Conservation (phyloP, 2,888 invertebrate genomes). For the Pristionchus entomophagus region DNA sequence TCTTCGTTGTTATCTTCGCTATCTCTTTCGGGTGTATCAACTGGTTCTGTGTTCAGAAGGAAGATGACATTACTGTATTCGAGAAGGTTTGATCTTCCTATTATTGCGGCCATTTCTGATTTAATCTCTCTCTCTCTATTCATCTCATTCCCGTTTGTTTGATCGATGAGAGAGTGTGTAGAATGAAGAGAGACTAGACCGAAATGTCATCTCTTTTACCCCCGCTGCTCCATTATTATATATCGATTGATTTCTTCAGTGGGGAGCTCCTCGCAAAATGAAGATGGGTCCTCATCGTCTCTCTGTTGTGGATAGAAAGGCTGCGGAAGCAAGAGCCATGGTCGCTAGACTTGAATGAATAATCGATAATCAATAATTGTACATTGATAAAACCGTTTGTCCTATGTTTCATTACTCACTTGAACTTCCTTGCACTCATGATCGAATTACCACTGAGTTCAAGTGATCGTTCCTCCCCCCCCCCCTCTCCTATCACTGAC, state of each 20-base stretch:
- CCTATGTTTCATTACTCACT: neutral
- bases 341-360: neutral
- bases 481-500: constrained; percentile 30
- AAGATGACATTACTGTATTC: constrained; percentile 46
- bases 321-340: neutral
- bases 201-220: too few species aligned
- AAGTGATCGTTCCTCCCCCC: neutral
- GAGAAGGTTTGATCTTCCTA: constrained; percentile 39
- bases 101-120: too few species aligned
- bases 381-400: constrained; percentile 9
- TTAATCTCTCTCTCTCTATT: neutral
- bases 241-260: neutral
- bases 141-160: too few species aligned
- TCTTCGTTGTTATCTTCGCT: neutral
- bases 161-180: too few species aligned
- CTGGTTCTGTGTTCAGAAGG: constrained; percentile 41
- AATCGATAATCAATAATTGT: too few species aligned
- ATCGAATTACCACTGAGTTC: constrained; percentile 15
- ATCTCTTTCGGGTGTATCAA: constrained; percentile 43
- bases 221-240: too few species aligned
- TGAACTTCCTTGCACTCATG: neutral
- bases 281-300: constrained; percentile 41
- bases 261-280: constrained; percentile 34
- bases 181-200: too few species aligned
- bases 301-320: neutral